These are phyloP conservation scores for Parotocinclus haroldoi DNA, from an alignment of 2,797 vertebrate genomes.

Conservation along the genomic window DNA sequence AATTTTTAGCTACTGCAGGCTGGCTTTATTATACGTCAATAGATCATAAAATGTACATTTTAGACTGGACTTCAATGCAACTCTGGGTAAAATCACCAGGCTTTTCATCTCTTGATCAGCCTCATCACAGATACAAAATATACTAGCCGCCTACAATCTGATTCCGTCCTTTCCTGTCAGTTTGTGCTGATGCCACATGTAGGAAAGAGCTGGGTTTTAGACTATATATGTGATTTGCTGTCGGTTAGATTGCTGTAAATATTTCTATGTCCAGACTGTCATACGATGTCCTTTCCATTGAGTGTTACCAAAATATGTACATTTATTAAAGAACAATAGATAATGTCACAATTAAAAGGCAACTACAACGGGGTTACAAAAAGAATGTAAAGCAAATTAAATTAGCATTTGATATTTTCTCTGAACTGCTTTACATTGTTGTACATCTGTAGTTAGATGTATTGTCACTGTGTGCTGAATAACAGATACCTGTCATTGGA, in stretches of 20 bases:
- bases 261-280: constrained; percentile 61
- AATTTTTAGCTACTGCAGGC: constrained; percentile 11
- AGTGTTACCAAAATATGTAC: constrained; percentile 73
- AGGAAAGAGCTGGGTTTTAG: constrained; percentile 41
- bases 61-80: constrained; percentile 12
- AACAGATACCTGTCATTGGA: constrained; percentile 30
- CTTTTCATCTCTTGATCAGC: constrained; percentile 4
- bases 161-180: constrained; percentile 48
- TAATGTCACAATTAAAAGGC: constrained; percentile 54
- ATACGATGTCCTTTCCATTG: constrained; percentile 75
- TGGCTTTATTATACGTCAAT: constrained; percentile 23
- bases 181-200: constrained; percentile 49
- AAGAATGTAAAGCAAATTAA: constrained; percentile 46
- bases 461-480: constrained; percentile 38
- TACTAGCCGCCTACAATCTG: constrained; percentile 34
- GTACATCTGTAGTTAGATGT: constrained; percentile 48
- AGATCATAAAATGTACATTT: constrained; percentile 11
- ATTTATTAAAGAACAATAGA: constrained; percentile 55
- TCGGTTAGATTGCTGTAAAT: constrained; percentile 74
- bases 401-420: constrained; percentile 62
- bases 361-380: constrained; percentile 51
- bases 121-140: constrained; percentile 14
- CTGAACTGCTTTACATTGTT: constrained; percentile 54
- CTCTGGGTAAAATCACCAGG: constrained; percentile 19
- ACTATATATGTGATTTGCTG: constrained; percentile 65